A percentile compares a stretch with the other conserved stretches of the same genome.
Conservation (phyloP, 2,113 vertebrate species). For the Engystomops pustulosus region DNA sequence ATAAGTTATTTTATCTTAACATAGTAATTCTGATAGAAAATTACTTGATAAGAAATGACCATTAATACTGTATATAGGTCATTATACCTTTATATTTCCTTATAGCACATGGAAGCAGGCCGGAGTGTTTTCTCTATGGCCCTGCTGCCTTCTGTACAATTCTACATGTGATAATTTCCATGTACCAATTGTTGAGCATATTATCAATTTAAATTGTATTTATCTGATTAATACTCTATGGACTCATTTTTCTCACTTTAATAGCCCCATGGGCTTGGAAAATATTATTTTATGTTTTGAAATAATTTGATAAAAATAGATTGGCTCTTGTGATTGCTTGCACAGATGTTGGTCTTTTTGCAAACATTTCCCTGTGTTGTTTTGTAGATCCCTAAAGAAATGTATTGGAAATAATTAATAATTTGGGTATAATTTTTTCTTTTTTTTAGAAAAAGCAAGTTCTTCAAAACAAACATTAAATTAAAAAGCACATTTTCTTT, state of each 20-base stretch:
- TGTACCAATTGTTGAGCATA: constrained; percentile 11
- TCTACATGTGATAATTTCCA: constrained; percentile 34
- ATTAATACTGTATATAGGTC: too few species aligned
- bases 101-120: too few species aligned
- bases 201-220: constrained; percentile 45
- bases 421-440: constrained; percentile 11
- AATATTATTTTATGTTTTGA: constrained; percentile 38
- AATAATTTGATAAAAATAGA: constrained; percentile 52
- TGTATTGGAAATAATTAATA: constrained; percentile 36
- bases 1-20: too few species aligned
- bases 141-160: constrained; percentile 23
- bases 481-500: too few species aligned
- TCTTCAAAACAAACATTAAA: too few species aligned
- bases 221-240: constrained; percentile 56
- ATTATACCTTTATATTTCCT: too few species aligned
- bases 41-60: too few species aligned
- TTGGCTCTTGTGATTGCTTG: constrained; percentile 38
- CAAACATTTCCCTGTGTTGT: constrained; percentile 9
- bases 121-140: too few species aligned
- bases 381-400: constrained; percentile 12
- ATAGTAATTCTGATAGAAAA: too few species aligned
- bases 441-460: too few species aligned
- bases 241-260: constrained; percentile 41
- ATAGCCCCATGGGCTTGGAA: constrained; percentile 33
- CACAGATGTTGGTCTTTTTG: constrained; percentile 46